These are phyloP conservation scores for Lasiurus cinereus DNA, from an alignment of 2,113 vertebrate genomes.

Conservation along the genomic window DNA sequence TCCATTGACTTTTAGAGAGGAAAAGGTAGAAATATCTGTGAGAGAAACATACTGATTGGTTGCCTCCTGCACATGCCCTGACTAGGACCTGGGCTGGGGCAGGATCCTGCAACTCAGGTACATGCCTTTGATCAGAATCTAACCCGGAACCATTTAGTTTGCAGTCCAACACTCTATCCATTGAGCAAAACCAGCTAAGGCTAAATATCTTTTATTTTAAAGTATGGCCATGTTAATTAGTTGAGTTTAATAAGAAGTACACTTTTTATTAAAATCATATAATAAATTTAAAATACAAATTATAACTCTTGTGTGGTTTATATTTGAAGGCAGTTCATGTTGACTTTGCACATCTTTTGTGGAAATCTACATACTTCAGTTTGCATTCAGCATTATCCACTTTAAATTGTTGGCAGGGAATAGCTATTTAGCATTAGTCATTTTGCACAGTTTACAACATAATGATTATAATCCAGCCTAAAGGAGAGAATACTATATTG, in stretches of 20 bases:
- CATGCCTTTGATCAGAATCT: too few species aligned
- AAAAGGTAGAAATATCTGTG: too few species aligned
- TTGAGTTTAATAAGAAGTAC: neutral
- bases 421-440: constrained; percentile 63
- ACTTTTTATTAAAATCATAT: neutral
- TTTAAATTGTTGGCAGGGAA: constrained; percentile 64
- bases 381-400: constrained; percentile 59
- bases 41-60: too few species aligned
- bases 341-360: constrained; percentile 37
- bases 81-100: too few species aligned
- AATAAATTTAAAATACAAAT: constrained; percentile 64
- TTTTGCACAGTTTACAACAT: constrained; percentile 67
- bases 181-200: too few species aligned
- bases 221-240: neutral
- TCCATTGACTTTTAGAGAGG: too few species aligned
- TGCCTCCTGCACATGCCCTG: too few species aligned
- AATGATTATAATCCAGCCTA: constrained; percentile 67
- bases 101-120: too few species aligned
- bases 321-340: constrained; percentile 49
- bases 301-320: constrained; percentile 3
- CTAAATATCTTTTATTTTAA: constrained; percentile 41
- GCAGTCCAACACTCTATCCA: too few species aligned
- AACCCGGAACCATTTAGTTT: too few species aligned
- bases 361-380: neutral
- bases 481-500: constrained; percentile 71